These are phyloP conservation scores for Thamnophis sirtalis DNA, from an alignment of 2,113 vertebrate genomes.

Conservation along the genomic window DNA sequence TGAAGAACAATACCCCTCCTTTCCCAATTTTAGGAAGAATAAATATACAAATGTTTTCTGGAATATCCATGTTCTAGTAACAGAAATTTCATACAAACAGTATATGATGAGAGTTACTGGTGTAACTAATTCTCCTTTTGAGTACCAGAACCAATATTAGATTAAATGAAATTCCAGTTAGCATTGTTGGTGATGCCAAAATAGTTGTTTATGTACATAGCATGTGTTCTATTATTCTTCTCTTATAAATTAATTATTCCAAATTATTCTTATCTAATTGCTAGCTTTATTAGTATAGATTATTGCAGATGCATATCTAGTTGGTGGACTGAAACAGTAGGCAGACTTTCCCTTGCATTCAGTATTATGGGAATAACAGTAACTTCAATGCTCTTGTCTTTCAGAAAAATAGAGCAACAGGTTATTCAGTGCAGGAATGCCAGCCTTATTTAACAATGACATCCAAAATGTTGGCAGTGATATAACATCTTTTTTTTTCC, in stretches of 20 bases:
- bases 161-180: constrained; percentile 6
- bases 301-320: neutral
- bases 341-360: constrained; percentile 6
- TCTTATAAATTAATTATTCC: constrained; percentile 2
- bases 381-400: neutral
- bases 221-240: neutral
- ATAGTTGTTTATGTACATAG: constrained; percentile 13
- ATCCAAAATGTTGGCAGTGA: neutral
- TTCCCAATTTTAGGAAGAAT: neutral
- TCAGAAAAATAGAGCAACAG: neutral
- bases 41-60: neutral
- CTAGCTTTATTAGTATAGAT: neutral
- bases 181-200: neutral
- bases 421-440: neutral
- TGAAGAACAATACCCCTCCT: constrained; percentile 10
- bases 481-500: constrained; percentile 26
- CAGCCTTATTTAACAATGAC: neutral
- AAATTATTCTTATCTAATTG: neutral
- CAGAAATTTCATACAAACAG: constrained; percentile 9
- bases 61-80: neutral
- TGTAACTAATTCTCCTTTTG: neutral
- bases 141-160: neutral
- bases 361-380: constrained; percentile 9
- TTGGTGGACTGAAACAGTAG: constrained; percentile 4
- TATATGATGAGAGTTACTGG: constrained; percentile 6